Conservation (phyloP, 2,888 invertebrate species). For the Cheilosia scutellata region DNA sequence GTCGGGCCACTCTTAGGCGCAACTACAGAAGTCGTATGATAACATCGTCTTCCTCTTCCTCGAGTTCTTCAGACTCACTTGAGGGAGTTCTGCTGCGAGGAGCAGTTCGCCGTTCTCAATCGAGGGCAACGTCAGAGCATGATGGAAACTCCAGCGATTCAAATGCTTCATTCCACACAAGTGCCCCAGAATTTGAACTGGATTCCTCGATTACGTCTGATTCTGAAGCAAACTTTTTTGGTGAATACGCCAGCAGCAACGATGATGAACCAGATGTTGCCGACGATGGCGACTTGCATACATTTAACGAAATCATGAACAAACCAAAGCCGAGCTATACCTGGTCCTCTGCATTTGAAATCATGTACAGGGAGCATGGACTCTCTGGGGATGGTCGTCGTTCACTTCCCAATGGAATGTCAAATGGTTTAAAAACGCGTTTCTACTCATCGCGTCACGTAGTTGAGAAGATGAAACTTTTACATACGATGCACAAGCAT, state of each 20-base stretch:
- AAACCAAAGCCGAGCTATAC: constrained; percentile 81
- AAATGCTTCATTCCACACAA: constrained; percentile 43
- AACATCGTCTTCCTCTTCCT: constrained; percentile 70
- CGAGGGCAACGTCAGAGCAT: constrained; percentile 22
- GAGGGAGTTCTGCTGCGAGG: constrained; percentile 50
- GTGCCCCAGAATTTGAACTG: constrained; percentile 51
- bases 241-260: constrained; percentile 54
- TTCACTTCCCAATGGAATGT: constrained; percentile 73
- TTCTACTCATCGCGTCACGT: constrained; percentile 93
- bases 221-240: constrained; percentile 56
- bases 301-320: constrained; percentile 78
- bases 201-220: constrained; percentile 60
- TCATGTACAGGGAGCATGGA: constrained; percentile 82
- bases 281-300: constrained; percentile 48
- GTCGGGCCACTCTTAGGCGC: constrained; percentile 43
- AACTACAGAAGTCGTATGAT: constrained; percentile 71
- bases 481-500: constrained; percentile 91
- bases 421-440: constrained; percentile 86
- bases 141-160: constrained; percentile 61
- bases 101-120: constrained; percentile 20
- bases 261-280: constrained; percentile 58
- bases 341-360: constrained; percentile 79
- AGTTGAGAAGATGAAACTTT: constrained; percentile 92
- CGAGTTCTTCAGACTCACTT: constrained; percentile 52
- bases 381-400: constrained; percentile 71